Conservation (phyloP, 2,888 invertebrate genomes). For the Psococerastis gibbosa region DNA sequence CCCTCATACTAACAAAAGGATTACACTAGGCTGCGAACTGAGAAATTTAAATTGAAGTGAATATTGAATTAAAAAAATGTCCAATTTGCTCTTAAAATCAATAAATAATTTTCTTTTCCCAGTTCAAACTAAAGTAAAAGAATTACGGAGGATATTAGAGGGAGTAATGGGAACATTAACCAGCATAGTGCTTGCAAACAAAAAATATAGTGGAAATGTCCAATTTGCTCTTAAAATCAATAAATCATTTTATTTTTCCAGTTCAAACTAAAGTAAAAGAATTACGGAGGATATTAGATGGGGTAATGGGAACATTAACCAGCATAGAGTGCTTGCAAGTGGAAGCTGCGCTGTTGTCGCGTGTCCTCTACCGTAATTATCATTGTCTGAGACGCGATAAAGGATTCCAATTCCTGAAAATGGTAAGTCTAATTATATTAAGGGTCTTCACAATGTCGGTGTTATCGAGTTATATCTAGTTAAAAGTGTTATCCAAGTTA, state of each 20-base stretch:
- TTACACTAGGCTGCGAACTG: no score
- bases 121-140: background rate
- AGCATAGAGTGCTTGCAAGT: background rate
- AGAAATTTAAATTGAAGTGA: no score
- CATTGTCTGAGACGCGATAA: background rate
- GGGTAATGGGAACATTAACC: background rate
- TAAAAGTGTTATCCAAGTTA: no score
- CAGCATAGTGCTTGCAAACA: background rate
- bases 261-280: background rate
- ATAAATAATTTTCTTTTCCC: background rate
- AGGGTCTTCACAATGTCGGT: no score
- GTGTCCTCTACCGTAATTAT: constrained; percentile 1
- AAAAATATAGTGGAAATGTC: background rate
- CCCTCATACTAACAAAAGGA: no score
- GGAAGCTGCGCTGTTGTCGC: constrained; percentile 3
- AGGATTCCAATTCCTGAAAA: background rate
- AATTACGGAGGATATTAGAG: background rate
- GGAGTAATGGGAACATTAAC: background rate
- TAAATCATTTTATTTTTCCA: background rate
- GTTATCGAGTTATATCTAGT: no score
- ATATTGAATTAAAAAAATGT: no score
- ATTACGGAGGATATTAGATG: background rate
- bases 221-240: no score
- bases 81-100: no score
- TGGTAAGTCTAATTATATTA: background rate